A percentile compares a stretch with the other conserved stretches of the same genome.
These are phyloP conservation scores for Machimus atricapillus DNA, from an alignment of 2,888 invertebrate species.

Conservation along the genomic window DNA sequence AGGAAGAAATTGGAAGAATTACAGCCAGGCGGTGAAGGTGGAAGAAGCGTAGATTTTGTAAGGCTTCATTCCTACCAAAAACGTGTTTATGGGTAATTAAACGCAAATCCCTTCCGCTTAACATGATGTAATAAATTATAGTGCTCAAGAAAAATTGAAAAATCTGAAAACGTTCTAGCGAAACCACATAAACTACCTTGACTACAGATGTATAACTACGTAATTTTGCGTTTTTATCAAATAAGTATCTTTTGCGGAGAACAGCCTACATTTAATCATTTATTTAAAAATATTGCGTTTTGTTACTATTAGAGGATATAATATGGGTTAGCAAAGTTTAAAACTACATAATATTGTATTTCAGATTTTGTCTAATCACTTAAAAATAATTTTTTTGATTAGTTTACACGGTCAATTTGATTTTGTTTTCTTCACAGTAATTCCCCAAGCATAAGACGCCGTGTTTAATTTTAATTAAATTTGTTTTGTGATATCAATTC, in stretches of 20 bases:
- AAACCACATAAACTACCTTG: not conserved
- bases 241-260: too few relatives aligned
- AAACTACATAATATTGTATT: too few relatives aligned
- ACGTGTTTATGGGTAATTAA: not conserved
- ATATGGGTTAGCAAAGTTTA: too few relatives aligned
- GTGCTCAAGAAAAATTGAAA: not conserved
- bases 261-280: too few relatives aligned
- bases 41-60: not conserved
- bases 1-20: slow-evolving; percentile 21
- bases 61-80: not conserved
- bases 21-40: not conserved
- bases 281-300: too few relatives aligned
- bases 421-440: not conserved
- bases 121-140: not conserved
- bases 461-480: not conserved
- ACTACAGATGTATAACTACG: too few relatives aligned
- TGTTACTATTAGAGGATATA: too few relatives aligned
- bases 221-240: too few relatives aligned
- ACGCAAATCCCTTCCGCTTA: not conserved
- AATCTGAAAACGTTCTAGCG: not conserved
- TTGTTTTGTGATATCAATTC: not conserved
- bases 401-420: not conserved
- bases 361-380: too few relatives aligned
- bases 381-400: not conserved
- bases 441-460: not conserved